Base-by-base conservation (phyloP, 1,140 invertebrate species). In the Holcopasites calliopsidis region DNA sequence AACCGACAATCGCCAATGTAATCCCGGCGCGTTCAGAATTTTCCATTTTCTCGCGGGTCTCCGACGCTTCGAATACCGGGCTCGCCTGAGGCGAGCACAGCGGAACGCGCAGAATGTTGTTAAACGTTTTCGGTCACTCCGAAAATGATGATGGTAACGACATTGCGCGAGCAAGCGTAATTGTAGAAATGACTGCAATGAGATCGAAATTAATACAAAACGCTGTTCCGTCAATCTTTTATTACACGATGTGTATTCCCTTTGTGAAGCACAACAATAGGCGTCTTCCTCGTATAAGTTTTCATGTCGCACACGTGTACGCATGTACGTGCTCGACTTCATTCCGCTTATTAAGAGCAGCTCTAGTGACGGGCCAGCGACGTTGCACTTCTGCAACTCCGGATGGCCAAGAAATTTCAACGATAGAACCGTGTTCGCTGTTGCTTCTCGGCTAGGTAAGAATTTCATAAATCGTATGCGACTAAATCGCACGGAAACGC, bases 381-480 rank as follows among this genome's bases (percentile, higher is more conserved):
- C n/a, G 54, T 47, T 18, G 26, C 50, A 16, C 18, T 44, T 23
- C 38, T 18, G n/a, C 7, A n/a, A n/a, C 47, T 52, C 35, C 7
- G 10, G 18, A 42, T 21, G 7, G 6, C n/a, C 13, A 35, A 44
- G 35, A 74, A 66, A 57, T 66, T 28, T 47, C 31, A 47, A 26
- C 11, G 26, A 66, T 74, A 55, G 65, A 55, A 26, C 7, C 26
- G 49, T 13, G 23, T 11, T 28, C n/a, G n/a, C n/a, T n/a, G n/a
- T n/a, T n/a, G n/a, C 42, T 47, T 26, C 13, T 5, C 11, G 16
- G n/a, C n/a, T n/a, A n/a, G n/a, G n/a, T n/a, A n/a, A 16, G 58
- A 44, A 77, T 77, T 77, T 77, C 49, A 55, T 64, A 72, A 77
- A 71, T 77, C 69, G 75, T 62, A 35, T 44, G 58, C 68, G 69